Evolutionary conservation across 2,797 vertebrate species (phyloP).

Genomic region (Vespertilio murinus): DNA sequence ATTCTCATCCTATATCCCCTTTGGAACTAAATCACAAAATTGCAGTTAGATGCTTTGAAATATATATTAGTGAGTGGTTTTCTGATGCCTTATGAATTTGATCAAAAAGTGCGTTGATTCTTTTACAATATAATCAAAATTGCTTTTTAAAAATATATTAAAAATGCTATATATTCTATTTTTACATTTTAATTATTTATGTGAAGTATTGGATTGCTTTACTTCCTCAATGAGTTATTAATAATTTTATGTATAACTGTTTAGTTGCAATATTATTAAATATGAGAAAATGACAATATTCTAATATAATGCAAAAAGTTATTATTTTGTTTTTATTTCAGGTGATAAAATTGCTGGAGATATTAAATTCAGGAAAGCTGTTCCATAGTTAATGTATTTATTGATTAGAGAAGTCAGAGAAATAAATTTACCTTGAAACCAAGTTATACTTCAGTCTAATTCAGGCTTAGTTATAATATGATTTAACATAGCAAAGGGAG

Average conservation of each 20-base stretch:
- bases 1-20: neutral
- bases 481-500: conserved; percentile 9
- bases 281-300: neutral
- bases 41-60: conserved; percentile 42
- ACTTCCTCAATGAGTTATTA: neutral
- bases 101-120: conserved; percentile 20
- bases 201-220: neutral
- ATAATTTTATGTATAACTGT: neutral
- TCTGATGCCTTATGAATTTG: conserved; percentile 48
- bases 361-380: neutral
- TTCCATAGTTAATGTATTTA: neutral
- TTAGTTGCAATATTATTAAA: neutral
- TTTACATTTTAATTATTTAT: neutral
- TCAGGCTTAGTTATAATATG: neutral
- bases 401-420: neutral
- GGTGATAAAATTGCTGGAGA: neutral
- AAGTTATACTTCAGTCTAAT: neutral
- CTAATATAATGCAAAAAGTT: neutral
- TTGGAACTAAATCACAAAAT: neutral
- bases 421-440: neutral
- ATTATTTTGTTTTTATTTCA: neutral
- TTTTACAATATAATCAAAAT: conserved; percentile 55
- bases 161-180: neutral
- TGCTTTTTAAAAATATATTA: conserved; percentile 9
- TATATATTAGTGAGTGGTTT: conserved; percentile 51